These are phyloP conservation scores for Microdon myrmicae DNA, from an alignment of 2,888 invertebrate genomes.

Conservation along the genomic window DNA sequence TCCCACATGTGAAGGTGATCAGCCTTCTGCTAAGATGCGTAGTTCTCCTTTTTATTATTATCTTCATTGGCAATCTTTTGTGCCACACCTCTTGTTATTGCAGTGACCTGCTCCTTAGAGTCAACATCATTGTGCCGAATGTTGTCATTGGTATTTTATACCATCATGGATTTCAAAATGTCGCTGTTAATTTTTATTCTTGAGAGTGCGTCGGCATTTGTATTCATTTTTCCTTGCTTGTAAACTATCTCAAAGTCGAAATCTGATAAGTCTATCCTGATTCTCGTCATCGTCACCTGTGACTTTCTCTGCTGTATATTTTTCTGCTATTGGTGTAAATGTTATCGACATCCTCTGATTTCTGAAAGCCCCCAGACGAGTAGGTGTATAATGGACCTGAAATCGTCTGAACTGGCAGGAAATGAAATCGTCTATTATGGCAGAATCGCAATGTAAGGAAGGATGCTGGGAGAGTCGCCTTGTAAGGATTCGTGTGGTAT, in stretches of 20 bases:
- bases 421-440: too few species aligned
- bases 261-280: background rate
- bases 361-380: too few species aligned
- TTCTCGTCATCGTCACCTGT: too few species aligned
- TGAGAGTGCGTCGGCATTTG: background rate
- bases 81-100: constrained; percentile 1
- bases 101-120: background rate
- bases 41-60: background rate
- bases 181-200: background rate
- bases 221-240: constrained; percentile 1
- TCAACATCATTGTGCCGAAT: background rate
- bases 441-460: too few species aligned
- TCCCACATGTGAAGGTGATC: constrained; percentile 3
- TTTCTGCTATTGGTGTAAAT: too few species aligned
- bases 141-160: background rate
- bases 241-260: background rate
- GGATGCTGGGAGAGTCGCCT: too few species aligned
- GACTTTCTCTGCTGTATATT: too few species aligned
- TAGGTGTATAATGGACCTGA: too few species aligned
- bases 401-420: too few species aligned
- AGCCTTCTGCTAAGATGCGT: background rate
- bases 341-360: too few species aligned
- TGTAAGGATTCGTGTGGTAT: too few species aligned
- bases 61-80: background rate
- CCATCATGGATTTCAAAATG: constrained; percentile 1